Conservation (phyloP, 2,888 invertebrate genomes). For the Papilio gigon region DNA sequence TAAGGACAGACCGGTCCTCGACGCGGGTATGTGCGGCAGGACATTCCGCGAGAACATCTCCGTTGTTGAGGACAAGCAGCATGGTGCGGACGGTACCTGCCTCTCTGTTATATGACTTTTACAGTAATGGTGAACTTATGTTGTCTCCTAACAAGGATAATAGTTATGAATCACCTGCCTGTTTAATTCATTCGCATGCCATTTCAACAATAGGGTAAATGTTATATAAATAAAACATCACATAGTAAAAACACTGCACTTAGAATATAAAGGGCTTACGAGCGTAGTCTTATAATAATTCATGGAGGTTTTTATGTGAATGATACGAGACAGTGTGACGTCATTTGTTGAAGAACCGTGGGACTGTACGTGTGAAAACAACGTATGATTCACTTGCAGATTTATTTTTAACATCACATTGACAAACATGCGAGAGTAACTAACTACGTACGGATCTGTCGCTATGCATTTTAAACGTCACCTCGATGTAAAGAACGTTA, state of each 20-base stretch:
- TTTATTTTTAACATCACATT: slow-evolving; percentile 11
- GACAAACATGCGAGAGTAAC: not conserved
- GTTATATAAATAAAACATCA: slow-evolving; percentile 16
- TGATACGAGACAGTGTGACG: slow-evolving; percentile 15
- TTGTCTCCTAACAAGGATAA: not conserved
- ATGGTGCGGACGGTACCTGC: too few relatives aligned
- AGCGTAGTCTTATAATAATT: slow-evolving; percentile 5
- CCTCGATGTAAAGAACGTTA: too few relatives aligned
- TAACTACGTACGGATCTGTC: not conserved
- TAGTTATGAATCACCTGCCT: not conserved
- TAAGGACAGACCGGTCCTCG: too few relatives aligned
- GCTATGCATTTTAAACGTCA: not conserved
- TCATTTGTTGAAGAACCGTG: slow-evolving; percentile 9
- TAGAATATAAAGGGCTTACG: slow-evolving; percentile 9
- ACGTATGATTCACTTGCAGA: not conserved
- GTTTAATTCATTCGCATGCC: slow-evolving; percentile 1
- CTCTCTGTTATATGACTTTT: too few relatives aligned
- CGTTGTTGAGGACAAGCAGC: too few relatives aligned
- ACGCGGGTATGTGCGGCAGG: too few relatives aligned
- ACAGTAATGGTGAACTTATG: not conserved
- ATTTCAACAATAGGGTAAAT: slow-evolving; percentile 12
- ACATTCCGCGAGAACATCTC: too few relatives aligned
- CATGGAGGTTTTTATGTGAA: not conserved
- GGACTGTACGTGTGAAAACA: slow-evolving; percentile 9
- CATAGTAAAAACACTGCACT: slow-evolving; percentile 5